Evolutionary conservation across 2,113 vertebrate species (phyloP).

Genomic region (Sylvia atricapilla): DNA sequence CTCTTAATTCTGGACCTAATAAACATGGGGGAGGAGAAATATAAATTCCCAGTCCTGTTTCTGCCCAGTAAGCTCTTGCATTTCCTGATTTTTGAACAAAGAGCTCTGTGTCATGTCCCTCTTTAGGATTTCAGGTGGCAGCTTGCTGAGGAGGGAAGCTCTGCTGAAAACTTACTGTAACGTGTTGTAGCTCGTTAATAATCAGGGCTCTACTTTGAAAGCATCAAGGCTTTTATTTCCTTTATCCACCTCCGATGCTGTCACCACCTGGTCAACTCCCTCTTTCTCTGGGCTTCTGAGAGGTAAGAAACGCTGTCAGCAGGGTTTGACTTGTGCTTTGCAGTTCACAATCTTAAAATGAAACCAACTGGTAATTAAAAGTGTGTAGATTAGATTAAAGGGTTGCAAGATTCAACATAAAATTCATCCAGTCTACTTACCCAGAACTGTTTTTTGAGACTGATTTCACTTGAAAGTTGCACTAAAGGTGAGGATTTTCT

Average conservation of each 20-base stretch:
- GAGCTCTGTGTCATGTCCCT: conserved; percentile 52
- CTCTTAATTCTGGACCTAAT: background rate
- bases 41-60: background rate
- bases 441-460: background rate
- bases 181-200: background rate
- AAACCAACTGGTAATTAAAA: background rate
- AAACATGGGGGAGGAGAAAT: background rate
- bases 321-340: background rate
- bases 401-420: background rate
- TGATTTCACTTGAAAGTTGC: background rate
- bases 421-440: background rate
- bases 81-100: conserved; percentile 63
- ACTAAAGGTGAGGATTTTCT: background rate
- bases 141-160: background rate
- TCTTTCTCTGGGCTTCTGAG: background rate
- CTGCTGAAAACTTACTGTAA: background rate
- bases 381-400: background rate
- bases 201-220: background rate
- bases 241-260: background rate
- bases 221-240: background rate
- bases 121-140: conserved; percentile 52
- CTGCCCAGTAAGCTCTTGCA: conserved; percentile 10
- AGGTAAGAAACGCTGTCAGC: background rate
- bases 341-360: background rate
- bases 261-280: background rate